Evolutionary conservation across 2,113 vertebrate species (phyloP).

Genomic region (Nothobranchius furzeri): DNA sequence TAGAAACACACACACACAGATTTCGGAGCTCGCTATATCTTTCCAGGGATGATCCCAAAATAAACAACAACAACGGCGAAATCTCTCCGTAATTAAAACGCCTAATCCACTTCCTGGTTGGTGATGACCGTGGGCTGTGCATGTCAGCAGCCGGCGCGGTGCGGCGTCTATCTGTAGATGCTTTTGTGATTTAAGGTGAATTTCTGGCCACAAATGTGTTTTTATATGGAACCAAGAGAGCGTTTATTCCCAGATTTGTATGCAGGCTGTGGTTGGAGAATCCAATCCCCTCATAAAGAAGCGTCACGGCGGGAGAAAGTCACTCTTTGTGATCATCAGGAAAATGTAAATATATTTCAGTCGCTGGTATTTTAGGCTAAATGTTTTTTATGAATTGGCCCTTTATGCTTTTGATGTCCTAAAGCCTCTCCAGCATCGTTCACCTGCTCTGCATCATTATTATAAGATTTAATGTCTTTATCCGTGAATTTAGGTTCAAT

Average conservation of each 20-base stretch:
- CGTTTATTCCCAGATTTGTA: slow-evolving; percentile 30
- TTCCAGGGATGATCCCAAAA: slow-evolving; percentile 73
- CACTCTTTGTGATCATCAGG: slow-evolving; percentile 26
- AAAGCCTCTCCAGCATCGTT: no score
- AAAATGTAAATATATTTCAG: slow-evolving; percentile 17
- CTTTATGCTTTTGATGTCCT: neutral
- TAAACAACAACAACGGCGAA: slow-evolving; percentile 64
- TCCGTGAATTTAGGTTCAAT: neutral
- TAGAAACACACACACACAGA: slow-evolving; percentile 68
- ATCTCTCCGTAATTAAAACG: slow-evolving; percentile 73
- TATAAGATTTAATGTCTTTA: neutral
- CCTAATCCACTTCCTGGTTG: slow-evolving; percentile 73
- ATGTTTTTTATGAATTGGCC: slow-evolving; percentile 21
- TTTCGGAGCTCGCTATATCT: slow-evolving; percentile 67
- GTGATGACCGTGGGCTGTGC: slow-evolving; percentile 67
- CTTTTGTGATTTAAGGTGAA: slow-evolving; percentile 51
- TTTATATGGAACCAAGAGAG: slow-evolving; percentile 8
- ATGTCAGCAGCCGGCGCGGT: slow-evolving; percentile 60
- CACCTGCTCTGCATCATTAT: no score
- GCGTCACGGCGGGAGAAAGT: slow-evolving; percentile 21
- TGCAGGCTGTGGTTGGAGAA: slow-evolving; percentile 37
- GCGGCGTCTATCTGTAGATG: slow-evolving; percentile 46
- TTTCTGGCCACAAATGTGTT: slow-evolving; percentile 45
- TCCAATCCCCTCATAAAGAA: slow-evolving; percentile 22
- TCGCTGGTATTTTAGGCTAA: slow-evolving; percentile 9